Evolutionary conservation across 2,888 invertebrate genomes (phyloP).

Genomic region (Helleia helle): DNA sequence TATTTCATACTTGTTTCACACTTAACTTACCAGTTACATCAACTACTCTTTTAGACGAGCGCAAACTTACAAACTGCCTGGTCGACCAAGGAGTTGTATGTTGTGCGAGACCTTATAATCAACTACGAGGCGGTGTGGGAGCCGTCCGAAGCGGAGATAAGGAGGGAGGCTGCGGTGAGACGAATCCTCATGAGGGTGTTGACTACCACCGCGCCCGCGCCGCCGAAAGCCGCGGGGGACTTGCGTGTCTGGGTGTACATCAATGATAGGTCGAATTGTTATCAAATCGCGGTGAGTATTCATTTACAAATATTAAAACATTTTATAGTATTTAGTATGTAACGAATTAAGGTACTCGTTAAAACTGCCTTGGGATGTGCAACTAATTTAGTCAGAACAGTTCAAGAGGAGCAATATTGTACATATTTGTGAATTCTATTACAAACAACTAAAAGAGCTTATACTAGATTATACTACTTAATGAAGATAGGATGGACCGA

Average conservation of each 20-base stretch:
- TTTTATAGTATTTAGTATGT: too few relatives aligned
- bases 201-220: slow-evolving; percentile 71
- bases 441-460: too few relatives aligned
- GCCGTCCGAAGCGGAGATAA: slow-evolving; percentile 81
- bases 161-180: slow-evolving; percentile 84
- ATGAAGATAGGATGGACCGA: too few relatives aligned
- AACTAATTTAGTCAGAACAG: too few relatives aligned
- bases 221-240: slow-evolving; percentile 82
- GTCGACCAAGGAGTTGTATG: slow-evolving; percentile 81
- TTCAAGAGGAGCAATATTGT: too few relatives aligned
- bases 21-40: too few relatives aligned
- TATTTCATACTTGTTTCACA: too few relatives aligned
- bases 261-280: slow-evolving; percentile 68
- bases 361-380: too few relatives aligned
- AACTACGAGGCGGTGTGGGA: slow-evolving; percentile 87
- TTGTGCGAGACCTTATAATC: slow-evolving; percentile 84
- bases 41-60: slow-evolving; percentile 43
- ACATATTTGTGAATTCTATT: too few relatives aligned
- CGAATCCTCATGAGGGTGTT: slow-evolving; percentile 81
- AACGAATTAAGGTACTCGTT: too few relatives aligned
- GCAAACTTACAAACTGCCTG: slow-evolving; percentile 68
- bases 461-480: too few relatives aligned
- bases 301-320: too few relatives aligned
- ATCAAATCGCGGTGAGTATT: slow-evolving; percentile 72
- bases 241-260: slow-evolving; percentile 86